Evolutionary conservation across 2,797 vertebrate genomes (phyloP).

Genomic region (Australoheros facetus): DNA sequence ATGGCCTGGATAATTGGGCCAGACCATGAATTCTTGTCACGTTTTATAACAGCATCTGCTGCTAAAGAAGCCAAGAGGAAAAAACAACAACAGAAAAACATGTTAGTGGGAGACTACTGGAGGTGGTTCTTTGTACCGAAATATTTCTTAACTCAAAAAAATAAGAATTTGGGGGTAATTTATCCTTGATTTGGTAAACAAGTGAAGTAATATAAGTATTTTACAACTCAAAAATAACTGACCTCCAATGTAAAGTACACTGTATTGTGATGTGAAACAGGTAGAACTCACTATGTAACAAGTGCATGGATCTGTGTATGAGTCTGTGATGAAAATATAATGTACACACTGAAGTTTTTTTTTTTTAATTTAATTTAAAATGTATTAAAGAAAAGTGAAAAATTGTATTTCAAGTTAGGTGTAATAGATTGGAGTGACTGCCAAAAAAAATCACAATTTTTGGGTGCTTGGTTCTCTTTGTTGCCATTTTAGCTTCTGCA

Average conservation of each 20-base stretch:
- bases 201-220: not conserved
- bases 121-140: not conserved
- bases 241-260: not conserved
- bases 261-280: not conserved
- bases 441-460: not conserved
- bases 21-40: not conserved
- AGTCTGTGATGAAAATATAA: not conserved
- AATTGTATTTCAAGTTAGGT: not conserved
- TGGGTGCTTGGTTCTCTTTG: not conserved
- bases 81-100: not conserved
- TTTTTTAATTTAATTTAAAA: not conserved
- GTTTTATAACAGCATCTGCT: not conserved
- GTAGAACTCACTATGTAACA: not conserved
- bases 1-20: not conserved
- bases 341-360: not conserved
- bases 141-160: not conserved
- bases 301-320: not conserved
- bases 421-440: not conserved
- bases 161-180: not conserved
- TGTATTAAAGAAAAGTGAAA: not conserved
- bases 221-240: not conserved
- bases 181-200: not conserved
- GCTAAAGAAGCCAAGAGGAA: not conserved
- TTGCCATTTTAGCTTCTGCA: not conserved
- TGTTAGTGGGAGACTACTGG: not conserved